Base-by-base conservation (phyloP, 2,888 invertebrate species). In the Amiota communis region DNA sequence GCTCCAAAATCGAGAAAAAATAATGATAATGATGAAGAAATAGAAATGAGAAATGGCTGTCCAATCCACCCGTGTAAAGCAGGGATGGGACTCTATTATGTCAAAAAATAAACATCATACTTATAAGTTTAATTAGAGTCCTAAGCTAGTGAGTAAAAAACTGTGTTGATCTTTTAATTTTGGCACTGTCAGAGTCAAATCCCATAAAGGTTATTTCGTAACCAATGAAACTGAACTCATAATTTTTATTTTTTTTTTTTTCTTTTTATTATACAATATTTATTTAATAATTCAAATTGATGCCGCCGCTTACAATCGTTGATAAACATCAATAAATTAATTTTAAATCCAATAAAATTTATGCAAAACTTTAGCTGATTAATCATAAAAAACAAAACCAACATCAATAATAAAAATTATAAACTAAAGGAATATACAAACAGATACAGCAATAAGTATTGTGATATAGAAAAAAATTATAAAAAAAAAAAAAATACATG, bases 301-400 rank as follows among this genome's bases (percentile, higher is more conserved):
- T n/a, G 53, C 53, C 53, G n/a, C 51, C 51, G 53, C 53, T n/a
- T n/a, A 51, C 3, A n/a, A 4, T n/a, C 53, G 53, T 12, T n/a
- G 53, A 51, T 51, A 51, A n/a, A 20, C 59, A 59, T n/a, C 59
- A 59, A 8, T 59, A 20, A 59, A 59, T 59, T 20, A 59, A 59
- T 15, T 20, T 20, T 20, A 59, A 59, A 59, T 12, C 59, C 59
- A 20, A 36, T 20, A 59, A 13, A 17, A 59, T 59, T 59, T 59
- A 59, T 59, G 59, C 59, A 13, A 59, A 59, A 8, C 20, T 59
- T 15, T 17, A 20, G 59, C 59, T 59, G 15, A 59, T 59, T 59
- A 59, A 59, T 59, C 59, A 59, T 59, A 59, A 59, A n/a, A 59
- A 59, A 20, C 59, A 10, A 53, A 53, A 53, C 12, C 53, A 57